Base-by-base conservation (phyloP, 2,797 vertebrate species). In the Acomys russatus region DNA sequence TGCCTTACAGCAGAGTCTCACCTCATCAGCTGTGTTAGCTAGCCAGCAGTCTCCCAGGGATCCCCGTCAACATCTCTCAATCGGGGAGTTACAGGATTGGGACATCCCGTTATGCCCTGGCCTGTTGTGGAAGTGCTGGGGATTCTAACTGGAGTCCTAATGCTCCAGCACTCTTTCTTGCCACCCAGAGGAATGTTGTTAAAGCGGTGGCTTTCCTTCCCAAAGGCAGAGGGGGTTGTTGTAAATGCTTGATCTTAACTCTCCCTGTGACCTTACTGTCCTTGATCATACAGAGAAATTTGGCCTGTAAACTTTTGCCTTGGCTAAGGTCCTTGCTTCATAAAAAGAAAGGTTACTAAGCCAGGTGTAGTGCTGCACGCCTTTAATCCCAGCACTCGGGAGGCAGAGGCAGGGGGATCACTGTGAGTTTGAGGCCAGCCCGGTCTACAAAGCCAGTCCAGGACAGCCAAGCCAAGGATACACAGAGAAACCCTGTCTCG, bases 321-420 rank as follows among this genome's bases (percentile, higher is more conserved):
- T 88, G 49, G 20, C 74, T 95, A 61, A 38, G 30, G 35, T 64
- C 30, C 35, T 88, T 56, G 51, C 14, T 33, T 92, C 28, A 88
- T 94, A 88, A 96, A 96, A 95, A 76, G 5, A 59, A 59, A 59
- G 56, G 92, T 82, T 89, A 90, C 30, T n/a, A 44, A 44, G 44
- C 44, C 44, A 44, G 44, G 44, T 44, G 44, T 44, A 44, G 44
- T 44, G 44, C 44, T 44, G 44, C 44, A 44, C 44, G 44, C 44
- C 44, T 44, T 44, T 44, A 44, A 44, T 44, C 44, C 44, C 44
- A 44, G 44, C 44, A 44, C 44, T 44, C 44, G 44, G 44, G 44
- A 44, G 44, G 44, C 44, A 44, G 44, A 44, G 44, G 44, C 44
- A 44, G 4, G 44, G 3, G 44, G 44, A 44, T 44, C 44, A 4